Base-by-base conservation (phyloP, 1,140 invertebrate species). In the Drosophila tsacasi region DNA sequence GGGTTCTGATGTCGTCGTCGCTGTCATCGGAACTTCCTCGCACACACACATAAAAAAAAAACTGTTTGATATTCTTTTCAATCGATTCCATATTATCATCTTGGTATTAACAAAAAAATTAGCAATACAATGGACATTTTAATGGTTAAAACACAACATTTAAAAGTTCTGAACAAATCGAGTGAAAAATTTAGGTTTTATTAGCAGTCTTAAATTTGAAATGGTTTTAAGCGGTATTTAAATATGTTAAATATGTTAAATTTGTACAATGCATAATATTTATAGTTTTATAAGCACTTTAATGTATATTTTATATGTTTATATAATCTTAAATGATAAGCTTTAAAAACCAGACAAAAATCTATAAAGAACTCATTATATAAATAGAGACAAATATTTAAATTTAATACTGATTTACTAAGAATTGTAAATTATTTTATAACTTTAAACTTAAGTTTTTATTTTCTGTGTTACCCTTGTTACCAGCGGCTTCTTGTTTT, bases 21-120 rank as follows among this genome's bases (percentile, higher is more conserved):
- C 46, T 71, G 67, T 67, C 67, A 67, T 71, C 63, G 67, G 21
- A 66, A 71, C 67, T 69, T 67, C 63, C 63, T 63, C 58, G 30
- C 62, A 32, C 13, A 65, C 62, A 62, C 40, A 19, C 7, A 46
- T 4, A 25, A 32, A 12, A 42, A 13, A 61, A 61, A 60, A 44
- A 57, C 55, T 58, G 59, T 19, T 65, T 46, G 30, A 68, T 49
- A 35, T 37, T n/a, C 35, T 32, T 50, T 39, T 66, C 12, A 40
- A 59, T 57, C 25, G 23, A 39, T 30, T 21, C 13, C 13, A n/a
- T 35, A 35, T 60, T 44, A 40, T 52, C 12, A 35, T 35, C n/a
- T 13, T 30, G 17, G n/a, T 32, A 32, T 52, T 19, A 35, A 32
- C 19, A 19, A 32, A 7, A 17, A 55, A 15, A 35, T 9, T 15